Evolutionary conservation across 1,140 invertebrate genomes (phyloP).

Genomic region (Cyphomyrmex costatus): DNA sequence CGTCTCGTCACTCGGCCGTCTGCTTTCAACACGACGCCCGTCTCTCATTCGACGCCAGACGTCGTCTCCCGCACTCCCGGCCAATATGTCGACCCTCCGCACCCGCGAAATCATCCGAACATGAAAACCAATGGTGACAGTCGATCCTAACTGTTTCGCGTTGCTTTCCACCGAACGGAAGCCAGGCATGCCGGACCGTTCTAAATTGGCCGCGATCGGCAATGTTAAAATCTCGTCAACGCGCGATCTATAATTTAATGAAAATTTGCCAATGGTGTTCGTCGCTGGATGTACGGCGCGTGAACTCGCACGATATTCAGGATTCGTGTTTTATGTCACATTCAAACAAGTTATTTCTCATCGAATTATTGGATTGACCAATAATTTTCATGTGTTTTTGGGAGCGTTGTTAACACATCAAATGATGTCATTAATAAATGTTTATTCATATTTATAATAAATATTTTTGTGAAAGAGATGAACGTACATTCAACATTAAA

Average conservation of each 20-base stretch:
- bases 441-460: no score
- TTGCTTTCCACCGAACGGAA: conserved; percentile 29
- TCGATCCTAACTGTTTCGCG: conserved; percentile 74
- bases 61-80: conserved; percentile 71
- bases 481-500: no score
- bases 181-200: background rate
- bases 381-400: no score
- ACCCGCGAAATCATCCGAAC: conserved; percentile 72
- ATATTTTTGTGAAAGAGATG: no score
- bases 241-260: conserved; percentile 9
- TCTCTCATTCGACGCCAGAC: conserved; percentile 81
- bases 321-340: no score
- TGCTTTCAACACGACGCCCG: conserved; percentile 80
- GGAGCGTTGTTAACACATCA: no score
- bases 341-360: background rate
- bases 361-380: background rate
- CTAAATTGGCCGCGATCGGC: conserved; percentile 16
- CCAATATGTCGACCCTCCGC: conserved; percentile 74
- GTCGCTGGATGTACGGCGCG: background rate
- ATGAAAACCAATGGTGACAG: conserved; percentile 77
- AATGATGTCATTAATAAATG: no score
- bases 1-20: conserved; percentile 82
- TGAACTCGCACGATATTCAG: background rate
- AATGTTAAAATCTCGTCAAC: background rate
- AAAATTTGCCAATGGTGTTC: background rate